Percentiles rank a stretch among this genome's conserved stretches.
These are phyloP conservation scores for Rhincodon typus DNA, from an alignment of 2,797 vertebrate species.

Conservation along the genomic window DNA sequence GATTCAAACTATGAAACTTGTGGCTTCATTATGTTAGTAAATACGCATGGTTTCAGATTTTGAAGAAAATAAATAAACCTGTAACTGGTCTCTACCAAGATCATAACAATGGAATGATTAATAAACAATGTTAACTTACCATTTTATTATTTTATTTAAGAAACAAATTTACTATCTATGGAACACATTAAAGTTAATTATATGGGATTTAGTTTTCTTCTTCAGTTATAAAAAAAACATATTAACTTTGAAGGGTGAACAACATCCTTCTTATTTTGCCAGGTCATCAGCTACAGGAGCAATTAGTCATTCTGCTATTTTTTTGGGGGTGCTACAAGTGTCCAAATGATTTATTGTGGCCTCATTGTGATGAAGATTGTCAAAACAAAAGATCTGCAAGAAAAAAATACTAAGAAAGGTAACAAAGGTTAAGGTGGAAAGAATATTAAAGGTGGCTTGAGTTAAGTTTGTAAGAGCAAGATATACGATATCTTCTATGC, in stretches of 20 bases:
- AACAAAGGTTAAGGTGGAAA: constrained; percentile 23
- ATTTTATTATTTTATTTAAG: neutral
- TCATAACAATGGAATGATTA: no score
- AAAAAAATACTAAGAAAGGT: neutral
- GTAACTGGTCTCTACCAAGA: no score
- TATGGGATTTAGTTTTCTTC: no score
- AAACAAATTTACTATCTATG: neutral
- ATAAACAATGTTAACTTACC: no score
- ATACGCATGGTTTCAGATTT: neutral
- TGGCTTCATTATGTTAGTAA: neutral
- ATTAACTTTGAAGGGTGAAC: constrained; percentile 12
- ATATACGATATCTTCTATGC: constrained; percentile 6
- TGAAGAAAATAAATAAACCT: no score
- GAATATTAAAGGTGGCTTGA: constrained; percentile 16
- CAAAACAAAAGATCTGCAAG: neutral
- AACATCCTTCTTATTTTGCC: neutral
- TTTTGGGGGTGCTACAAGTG: neutral
- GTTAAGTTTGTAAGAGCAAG: neutral
- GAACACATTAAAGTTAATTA: neutral
- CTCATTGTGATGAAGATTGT: neutral
- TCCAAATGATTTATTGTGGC: neutral
- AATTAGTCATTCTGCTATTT: neutral
- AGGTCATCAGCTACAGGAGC: neutral
- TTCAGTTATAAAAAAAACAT: neutral
- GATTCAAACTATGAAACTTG: neutral